phyloP scores from a whole-genome alignment of 1,140 invertebrate genomes.

The Pantala flavescens region DNA sequence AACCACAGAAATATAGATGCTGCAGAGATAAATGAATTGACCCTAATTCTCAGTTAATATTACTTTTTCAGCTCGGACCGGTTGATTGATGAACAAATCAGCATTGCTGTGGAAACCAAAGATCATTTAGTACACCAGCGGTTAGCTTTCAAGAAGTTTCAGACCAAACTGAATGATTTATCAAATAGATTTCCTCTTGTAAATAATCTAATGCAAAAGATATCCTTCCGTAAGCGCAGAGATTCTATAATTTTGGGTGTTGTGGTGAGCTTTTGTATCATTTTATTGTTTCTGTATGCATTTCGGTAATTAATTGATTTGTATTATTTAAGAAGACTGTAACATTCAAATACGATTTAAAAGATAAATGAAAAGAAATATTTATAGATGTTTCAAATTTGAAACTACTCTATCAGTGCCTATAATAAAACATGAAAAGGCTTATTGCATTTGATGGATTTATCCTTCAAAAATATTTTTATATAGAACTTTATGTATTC shows the following conservation, averaged over 20 bases:
- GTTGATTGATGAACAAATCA: conserved; percentile 91
- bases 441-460: too few species aligned
- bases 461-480: too few species aligned
- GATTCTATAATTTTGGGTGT: conserved; percentile 84
- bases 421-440: too few species aligned
- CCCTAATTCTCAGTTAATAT: too few species aligned
- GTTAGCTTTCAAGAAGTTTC: conserved; percentile 76
- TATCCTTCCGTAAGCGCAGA: conserved; percentile 81
- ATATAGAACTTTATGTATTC: too few species aligned
- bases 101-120: conserved; percentile 88
- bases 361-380: too few species aligned
- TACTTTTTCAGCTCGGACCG: conserved; percentile 67
- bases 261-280: conserved; percentile 75
- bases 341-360: too few species aligned
- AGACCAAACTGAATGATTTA: conserved; percentile 85
- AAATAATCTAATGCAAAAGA: conserved; percentile 83
- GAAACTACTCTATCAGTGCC: too few species aligned
- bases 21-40: too few species aligned
- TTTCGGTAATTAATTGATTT: conserved; percentile 46
- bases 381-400: too few species aligned
- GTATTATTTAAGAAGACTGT: too few species aligned
- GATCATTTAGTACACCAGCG: conserved; percentile 83
- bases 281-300: conserved; percentile 72
- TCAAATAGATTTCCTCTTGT: conserved; percentile 81
- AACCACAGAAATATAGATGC: too few species aligned